phyloP scores from a whole-genome alignment of 2,888 invertebrate genomes.

The Laspeyria flexula region DNA sequence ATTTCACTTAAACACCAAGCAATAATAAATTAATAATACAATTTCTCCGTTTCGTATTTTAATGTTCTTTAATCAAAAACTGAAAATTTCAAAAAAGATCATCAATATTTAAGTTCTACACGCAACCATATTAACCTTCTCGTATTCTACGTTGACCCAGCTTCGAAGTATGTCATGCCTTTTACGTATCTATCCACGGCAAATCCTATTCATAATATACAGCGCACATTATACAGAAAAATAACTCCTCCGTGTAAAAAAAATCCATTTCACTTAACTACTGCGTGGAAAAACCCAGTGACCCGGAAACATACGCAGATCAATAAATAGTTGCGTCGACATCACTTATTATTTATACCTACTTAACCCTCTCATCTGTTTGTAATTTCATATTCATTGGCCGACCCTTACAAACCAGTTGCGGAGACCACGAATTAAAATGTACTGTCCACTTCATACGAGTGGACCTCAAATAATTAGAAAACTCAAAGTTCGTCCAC shows the following conservation, averaged over 20 bases:
- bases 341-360: constrained; percentile 28
- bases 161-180: too few species aligned
- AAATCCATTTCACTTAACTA: constrained; percentile 32
- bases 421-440: constrained; percentile 46
- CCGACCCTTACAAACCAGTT: constrained; percentile 37
- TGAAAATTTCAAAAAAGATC: too few species aligned
- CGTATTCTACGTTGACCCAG: too few species aligned
- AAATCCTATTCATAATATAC: constrained; percentile 14
- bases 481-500: constrained; percentile 44
- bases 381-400: constrained; percentile 44
- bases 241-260: constrained; percentile 30
- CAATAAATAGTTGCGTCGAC: constrained; percentile 22
- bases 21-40: too few species aligned
- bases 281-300: constrained; percentile 31
- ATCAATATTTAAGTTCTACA: too few species aligned
- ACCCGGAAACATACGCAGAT: constrained; percentile 34
- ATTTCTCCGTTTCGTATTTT: too few species aligned
- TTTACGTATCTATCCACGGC: too few species aligned
- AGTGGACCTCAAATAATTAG: constrained; percentile 54
- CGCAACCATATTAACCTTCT: too few species aligned
- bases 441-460: constrained; percentile 51
- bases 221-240: constrained; percentile 23
- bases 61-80: too few species aligned
- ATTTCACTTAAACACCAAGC: too few species aligned
- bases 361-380: constrained; percentile 24